Evolutionary conservation across 2,888 invertebrate species (phyloP).

Genomic region (Labia minor): DNA sequence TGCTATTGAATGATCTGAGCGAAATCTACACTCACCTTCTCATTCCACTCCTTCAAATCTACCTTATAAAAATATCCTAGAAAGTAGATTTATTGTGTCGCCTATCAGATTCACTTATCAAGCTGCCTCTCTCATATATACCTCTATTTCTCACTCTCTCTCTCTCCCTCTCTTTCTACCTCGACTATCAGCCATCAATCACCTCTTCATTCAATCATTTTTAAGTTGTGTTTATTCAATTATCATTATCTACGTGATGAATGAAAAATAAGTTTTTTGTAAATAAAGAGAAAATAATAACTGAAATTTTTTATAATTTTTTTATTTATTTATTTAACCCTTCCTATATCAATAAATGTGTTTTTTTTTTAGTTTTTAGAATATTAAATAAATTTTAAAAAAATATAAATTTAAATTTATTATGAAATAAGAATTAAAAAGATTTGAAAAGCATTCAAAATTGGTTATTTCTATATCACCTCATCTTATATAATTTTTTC

Average conservation of each 20-base stretch:
- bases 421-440: no score
- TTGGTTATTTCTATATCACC: no score
- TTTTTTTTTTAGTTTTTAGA: neutral
- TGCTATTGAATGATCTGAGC: neutral
- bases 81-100: no score
- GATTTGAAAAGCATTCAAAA: no score
- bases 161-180: neutral
- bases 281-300: constrained; percentile 5
- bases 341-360: neutral
- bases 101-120: no score
- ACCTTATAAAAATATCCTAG: neutral
- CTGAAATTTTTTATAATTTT: neutral
- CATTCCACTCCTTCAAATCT: neutral
- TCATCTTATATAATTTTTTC: no score
- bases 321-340: neutral
- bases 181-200: neutral
- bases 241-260: neutral
- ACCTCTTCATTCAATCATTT: neutral
- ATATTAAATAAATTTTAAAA: no score
- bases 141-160: no score
- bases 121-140: no score
- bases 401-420: no score
- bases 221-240: constrained; percentile 3
- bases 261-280: neutral
- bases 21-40: neutral